Conservation (phyloP, 2,888 invertebrate species). For the Marronus borbonicus region DNA sequence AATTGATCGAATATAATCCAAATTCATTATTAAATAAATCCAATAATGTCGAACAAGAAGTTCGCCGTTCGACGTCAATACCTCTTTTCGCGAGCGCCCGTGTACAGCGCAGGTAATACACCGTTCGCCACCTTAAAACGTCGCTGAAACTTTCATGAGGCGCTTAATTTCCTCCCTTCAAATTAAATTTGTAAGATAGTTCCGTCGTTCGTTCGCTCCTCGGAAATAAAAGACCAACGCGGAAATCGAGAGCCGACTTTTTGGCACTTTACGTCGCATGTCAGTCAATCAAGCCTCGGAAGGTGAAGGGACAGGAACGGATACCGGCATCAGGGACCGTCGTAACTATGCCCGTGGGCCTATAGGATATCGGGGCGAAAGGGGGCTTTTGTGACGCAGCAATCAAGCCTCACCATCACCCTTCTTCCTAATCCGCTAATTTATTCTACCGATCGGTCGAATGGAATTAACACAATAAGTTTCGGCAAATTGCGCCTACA, state of each 20-base stretch:
- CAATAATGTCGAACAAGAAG: conserved; percentile 19
- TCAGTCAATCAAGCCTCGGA: conserved; percentile 32
- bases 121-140: conserved; percentile 24
- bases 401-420: neutral
- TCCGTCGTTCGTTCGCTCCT: neutral
- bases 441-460: conserved; percentile 31
- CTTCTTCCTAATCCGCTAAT: conserved; percentile 29
- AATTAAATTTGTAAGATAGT: conserved; percentile 46
- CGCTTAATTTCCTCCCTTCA: conserved; percentile 37
- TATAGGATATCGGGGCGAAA: neutral
- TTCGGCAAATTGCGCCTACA: conserved; percentile 28
- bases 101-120: neutral
- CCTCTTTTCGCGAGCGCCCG: neutral
- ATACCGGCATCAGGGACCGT: neutral
- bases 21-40: conserved; percentile 35
- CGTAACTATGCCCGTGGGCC: neutral
- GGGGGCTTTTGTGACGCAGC: neutral
- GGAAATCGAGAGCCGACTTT: conserved; percentile 19
- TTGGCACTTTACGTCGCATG: conserved; percentile 25
- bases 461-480: conserved; percentile 32
- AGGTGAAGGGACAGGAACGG: neutral
- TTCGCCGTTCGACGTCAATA: conserved; percentile 20
- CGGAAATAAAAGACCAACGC: conserved; percentile 26
- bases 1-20: conserved; percentile 22
- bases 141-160: conserved; percentile 30